Conservation (phyloP, 2,113 vertebrate genomes). For the Gyps fulvus region DNA sequence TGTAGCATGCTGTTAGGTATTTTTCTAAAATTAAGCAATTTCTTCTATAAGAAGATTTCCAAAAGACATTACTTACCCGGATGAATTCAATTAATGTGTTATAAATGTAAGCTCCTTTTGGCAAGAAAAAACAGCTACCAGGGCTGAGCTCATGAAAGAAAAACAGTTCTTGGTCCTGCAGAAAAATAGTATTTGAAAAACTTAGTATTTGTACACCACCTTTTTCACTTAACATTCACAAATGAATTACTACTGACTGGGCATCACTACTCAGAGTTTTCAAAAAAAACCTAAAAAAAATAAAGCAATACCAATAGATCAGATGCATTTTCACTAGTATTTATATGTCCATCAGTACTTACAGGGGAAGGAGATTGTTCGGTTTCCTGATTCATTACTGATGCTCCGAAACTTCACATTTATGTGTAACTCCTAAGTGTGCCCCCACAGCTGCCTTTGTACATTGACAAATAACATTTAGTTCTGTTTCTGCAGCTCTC, state of each 20-base stretch:
- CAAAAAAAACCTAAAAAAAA: not conserved
- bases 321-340: not conserved
- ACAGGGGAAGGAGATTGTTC: not conserved
- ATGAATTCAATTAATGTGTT: slow-evolving; percentile 91
- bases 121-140: slow-evolving; percentile 97
- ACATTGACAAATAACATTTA: not conserved
- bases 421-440: not conserved
- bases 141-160: slow-evolving; percentile 99
- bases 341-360: not conserved
- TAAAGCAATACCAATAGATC: not conserved
- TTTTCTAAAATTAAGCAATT: not conserved
- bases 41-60: not conserved
- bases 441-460: not conserved
- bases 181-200: slow-evolving; percentile 63
- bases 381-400: not conserved
- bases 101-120: slow-evolving; percentile 94
- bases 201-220: slow-evolving; percentile 65
- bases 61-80: slow-evolving; percentile 77
- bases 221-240: not conserved
- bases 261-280: not conserved
- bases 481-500: not conserved
- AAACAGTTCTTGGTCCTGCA: slow-evolving; percentile 96
- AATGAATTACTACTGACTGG: not conserved
- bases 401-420: not conserved
- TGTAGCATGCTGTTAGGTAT: rapidly evolving